These are phyloP conservation scores for Oreortyx pictus DNA, from an alignment of 2,797 vertebrate genomes.

Conservation along the genomic window DNA sequence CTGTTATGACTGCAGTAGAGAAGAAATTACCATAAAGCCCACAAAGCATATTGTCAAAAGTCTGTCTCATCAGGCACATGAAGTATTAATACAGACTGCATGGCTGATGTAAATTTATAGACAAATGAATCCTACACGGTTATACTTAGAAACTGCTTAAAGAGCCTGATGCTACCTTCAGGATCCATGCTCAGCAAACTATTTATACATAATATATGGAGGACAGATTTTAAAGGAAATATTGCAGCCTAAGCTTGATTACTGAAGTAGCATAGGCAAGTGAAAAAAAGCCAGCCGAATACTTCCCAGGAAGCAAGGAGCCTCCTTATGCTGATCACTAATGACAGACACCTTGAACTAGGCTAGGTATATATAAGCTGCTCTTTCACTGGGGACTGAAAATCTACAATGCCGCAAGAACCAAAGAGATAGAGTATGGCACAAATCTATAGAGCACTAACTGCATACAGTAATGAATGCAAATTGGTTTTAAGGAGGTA, in stretches of 20 bases:
- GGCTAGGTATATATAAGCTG: neutral
- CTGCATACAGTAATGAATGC: neutral
- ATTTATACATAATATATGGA: slow-evolving; percentile 35
- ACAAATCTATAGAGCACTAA: neutral
- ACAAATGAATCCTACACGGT: slow-evolving; percentile 48
- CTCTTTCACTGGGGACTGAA: neutral
- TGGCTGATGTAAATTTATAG: slow-evolving; percentile 46
- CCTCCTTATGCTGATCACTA: neutral
- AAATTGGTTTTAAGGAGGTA: slow-evolving; percentile 28
- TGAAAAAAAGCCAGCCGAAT: neutral
- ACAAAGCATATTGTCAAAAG: slow-evolving; percentile 3
- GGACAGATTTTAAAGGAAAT: slow-evolving; percentile 44
- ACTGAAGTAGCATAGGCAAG: neutral
- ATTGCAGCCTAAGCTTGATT: neutral
- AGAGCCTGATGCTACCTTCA: slow-evolving; percentile 53
- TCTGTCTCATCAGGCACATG: slow-evolving; percentile 23
- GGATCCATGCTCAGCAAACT: slow-evolving; percentile 57
- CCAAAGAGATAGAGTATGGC: neutral
- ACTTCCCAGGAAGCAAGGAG: neutral
- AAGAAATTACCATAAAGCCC: slow-evolving; percentile 37
- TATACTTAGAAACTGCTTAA: slow-evolving; percentile 70
- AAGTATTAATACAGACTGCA: slow-evolving; percentile 46
- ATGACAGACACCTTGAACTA: neutral
- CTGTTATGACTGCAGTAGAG: neutral
- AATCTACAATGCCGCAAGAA: neutral